A percentile compares a stretch with the other conserved stretches of the same genome.
phyloP scores from a whole-genome alignment of 2,888 invertebrate genomes.

The Eudasyphora cyanicolor region DNA sequence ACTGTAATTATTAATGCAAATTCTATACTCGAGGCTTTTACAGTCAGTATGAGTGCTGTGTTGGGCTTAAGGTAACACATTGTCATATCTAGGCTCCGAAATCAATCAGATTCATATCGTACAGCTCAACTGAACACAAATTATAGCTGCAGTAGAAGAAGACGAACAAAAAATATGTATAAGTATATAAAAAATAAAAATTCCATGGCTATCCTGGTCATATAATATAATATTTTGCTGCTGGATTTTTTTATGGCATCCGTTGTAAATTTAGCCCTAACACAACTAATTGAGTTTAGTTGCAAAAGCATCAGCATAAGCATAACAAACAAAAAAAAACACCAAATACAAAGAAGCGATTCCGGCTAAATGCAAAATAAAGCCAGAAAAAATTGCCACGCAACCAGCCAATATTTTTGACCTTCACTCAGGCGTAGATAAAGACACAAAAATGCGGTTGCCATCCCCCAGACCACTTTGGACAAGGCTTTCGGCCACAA shows the following conservation, averaged over 20 bases:
- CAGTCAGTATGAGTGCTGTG: neutral
- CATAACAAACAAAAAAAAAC: neutral
- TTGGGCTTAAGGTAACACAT: neutral
- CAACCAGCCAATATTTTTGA: neutral
- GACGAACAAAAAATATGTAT: neutral
- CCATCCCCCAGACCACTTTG: neutral
- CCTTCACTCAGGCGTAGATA: neutral
- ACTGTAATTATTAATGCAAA: constrained; percentile 5
- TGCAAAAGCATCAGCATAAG: neutral
- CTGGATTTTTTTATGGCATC: neutral
- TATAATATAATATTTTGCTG: neutral
- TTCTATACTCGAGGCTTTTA: neutral
- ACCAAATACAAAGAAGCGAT: too few species aligned
- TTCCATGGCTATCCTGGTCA: neutral
- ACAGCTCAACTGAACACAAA: neutral
- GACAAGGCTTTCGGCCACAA: neutral
- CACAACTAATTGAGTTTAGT: neutral
- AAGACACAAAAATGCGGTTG: neutral
- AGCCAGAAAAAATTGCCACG: neutral
- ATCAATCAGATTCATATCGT: constrained; percentile 3
- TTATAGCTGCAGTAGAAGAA: neutral
- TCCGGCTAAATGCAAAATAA: neutral
- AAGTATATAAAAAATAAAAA: neutral
- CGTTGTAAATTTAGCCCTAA: constrained; percentile 6
- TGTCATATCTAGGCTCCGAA: neutral